Evolutionary conservation across 2,113 vertebrate species (phyloP), one percentile per base, ranked within the genome.

Genomic region (Phrynosoma platyrhinos): DNA sequence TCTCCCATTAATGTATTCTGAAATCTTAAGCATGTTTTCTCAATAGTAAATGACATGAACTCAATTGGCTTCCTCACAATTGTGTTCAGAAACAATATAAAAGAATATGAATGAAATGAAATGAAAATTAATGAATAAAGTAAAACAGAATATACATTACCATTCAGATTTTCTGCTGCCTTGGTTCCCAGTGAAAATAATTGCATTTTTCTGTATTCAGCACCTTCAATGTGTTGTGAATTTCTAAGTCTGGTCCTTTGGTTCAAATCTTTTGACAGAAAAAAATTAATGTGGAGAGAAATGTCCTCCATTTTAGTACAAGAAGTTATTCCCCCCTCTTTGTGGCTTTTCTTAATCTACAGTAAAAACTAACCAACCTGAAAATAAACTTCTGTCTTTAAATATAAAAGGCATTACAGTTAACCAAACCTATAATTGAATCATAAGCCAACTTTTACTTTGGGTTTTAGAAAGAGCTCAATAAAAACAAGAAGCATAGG

Each of bases 321-420:
- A 21, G 81, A 76, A 32, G 3, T 1, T 69, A 25, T 47, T 69
- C 42, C 27, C 23, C 40, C 42, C n/a, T 66, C 75, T 77, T 71
- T 66, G 69, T 82, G 69, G 2, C 82, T 36, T 79, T 76, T 53
- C 87, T 88, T 90, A 90, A 68, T 88, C 42, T 81, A 82, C 47
- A 84, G 89, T 68, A 88, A 90, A 90, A 88, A 20, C 27, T 1
- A 77, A 86, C 89, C 82, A 84, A 80, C 55, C 13, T 79, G 53
- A 87, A 89, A 86, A 79, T 80, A 82, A 42, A 7, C 27, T 81
- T 92, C 93, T 9, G 5, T 92, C 23, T 89, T 79, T 88, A 53
- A 72, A 13, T 91, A 88, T 78, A 78, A 91, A 75, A 4, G 86
- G 1, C n/a, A 32, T 47, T 82, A 82, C 27, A 75, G 21, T 84